Conservation (phyloP, 2,113 vertebrate species). For the Aldabrachelys gigantea region DNA sequence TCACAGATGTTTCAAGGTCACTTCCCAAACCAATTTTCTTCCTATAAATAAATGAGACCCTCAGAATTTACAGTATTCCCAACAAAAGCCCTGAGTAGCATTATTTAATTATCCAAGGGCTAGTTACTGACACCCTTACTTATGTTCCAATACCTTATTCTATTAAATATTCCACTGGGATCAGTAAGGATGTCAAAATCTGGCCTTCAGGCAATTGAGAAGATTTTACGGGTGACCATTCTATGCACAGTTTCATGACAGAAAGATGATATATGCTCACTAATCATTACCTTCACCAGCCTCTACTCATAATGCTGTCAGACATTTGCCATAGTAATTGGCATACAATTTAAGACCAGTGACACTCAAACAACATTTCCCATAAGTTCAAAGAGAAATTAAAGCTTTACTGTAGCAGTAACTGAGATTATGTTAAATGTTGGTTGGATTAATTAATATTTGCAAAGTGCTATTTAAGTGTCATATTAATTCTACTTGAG, state of each 20-base stretch:
- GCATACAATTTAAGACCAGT: neutral
- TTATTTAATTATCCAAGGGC: neutral
- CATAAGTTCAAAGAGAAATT: neutral
- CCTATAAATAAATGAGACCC: neutral
- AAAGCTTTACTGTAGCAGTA: neutral
- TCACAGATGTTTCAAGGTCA: neutral
- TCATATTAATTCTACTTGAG: neutral
- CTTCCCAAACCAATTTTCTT: neutral
- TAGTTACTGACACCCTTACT: neutral
- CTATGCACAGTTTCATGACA: neutral
- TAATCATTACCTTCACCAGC: accelerated
- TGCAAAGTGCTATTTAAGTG: neutral
- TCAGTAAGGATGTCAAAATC: neutral
- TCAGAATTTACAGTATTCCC: neutral
- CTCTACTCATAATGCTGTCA: neutral
- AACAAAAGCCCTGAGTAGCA: neutral
- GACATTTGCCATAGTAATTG: neutral
- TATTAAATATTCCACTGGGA: accelerated
- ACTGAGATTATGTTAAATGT: neutral
- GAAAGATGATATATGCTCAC: neutral
- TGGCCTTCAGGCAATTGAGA: neutral
- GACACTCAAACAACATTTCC: neutral
- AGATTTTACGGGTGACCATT: neutral
- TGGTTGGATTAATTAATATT: neutral
- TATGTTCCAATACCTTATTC: neutral